phyloP scores from a whole-genome alignment of 1,140 invertebrate genomes.

The Pemphigus obesinymphae region DNA sequence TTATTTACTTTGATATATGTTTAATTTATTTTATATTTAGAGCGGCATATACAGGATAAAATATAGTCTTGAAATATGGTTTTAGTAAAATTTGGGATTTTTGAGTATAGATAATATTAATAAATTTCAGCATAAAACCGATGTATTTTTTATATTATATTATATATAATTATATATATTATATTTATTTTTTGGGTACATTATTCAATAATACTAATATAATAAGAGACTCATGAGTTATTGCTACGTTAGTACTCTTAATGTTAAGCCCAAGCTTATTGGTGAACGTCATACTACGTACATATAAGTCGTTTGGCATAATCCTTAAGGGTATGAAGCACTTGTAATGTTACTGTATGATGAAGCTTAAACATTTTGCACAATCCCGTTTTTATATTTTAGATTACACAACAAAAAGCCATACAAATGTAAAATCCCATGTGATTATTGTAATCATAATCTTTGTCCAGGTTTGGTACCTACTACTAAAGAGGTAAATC shows the following conservation, averaged over 20 bases:
- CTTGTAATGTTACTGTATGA: not conserved
- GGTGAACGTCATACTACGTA: not conserved
- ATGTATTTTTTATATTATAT: no score
- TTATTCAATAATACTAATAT: not conserved
- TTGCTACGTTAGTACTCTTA: not conserved
- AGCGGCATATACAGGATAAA: not conserved
- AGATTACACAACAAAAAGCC: not conserved
- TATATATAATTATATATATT: not conserved
- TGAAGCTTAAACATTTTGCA: not conserved
- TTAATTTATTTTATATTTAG: no score
- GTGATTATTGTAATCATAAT: not conserved
- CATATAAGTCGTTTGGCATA: not conserved
- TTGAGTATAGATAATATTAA: not conserved
- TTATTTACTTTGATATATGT: not conserved
- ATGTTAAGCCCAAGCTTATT: slow-evolving; percentile 4
- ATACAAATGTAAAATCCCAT: not conserved
- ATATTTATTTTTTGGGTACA: not conserved
- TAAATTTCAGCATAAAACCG: not conserved
- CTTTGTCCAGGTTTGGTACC: not conserved
- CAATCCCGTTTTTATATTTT: not conserved
- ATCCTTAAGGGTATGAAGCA: slow-evolving; percentile 5
- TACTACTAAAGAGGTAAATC: not conserved
- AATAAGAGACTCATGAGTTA: not conserved
- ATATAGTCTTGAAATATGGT: not conserved
- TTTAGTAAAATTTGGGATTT: not conserved